Evolutionary conservation across 2,888 invertebrate genomes (phyloP).

Genomic region (Drosophila rellima): DNA sequence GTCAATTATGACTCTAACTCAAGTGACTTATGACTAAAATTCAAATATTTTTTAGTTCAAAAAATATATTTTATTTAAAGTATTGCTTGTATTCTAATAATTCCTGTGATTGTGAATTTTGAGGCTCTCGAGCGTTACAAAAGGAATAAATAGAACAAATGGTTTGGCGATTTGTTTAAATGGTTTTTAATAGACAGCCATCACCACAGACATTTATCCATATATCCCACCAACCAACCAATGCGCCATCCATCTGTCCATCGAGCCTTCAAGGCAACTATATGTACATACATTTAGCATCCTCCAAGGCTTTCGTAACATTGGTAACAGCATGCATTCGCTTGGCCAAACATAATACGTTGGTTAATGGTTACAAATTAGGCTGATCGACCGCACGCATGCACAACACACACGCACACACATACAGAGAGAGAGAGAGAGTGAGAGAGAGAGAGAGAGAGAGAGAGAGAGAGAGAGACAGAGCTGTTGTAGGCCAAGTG

Average conservation of each 20-base stretch:
- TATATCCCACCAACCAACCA: conserved; percentile 15
- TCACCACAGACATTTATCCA: conserved; percentile 66
- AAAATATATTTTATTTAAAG: too few species aligned
- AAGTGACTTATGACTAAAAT: too few species aligned
- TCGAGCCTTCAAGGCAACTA: conserved; percentile 11
- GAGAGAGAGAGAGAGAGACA: conserved; percentile 1
- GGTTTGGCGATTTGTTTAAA: conserved; percentile 72
- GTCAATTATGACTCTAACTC: too few species aligned
- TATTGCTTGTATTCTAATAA: too few species aligned
- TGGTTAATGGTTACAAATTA: conserved; percentile 84
- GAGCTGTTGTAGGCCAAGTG: conserved; percentile 42
- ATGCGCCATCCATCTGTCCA: conserved; percentile 31
- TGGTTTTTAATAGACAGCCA: conserved; percentile 79
- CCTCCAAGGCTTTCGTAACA: conserved; percentile 26
- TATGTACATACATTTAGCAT: too few species aligned
- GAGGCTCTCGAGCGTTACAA: conserved; percentile 5
- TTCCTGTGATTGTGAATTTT: too few species aligned
- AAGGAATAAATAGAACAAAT: conserved; percentile 15
- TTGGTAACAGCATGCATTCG: conserved; percentile 62
- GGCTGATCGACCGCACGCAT: conserved; percentile 73
- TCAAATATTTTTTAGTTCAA: too few species aligned
- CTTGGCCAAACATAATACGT: conserved; percentile 73
- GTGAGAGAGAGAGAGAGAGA: conserved; percentile 1
- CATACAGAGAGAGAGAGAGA: neutral
- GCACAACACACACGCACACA: conserved; percentile 26